Conservation (phyloP, 2,797 vertebrate species). For the Pseudopleuronectes americanus region DNA sequence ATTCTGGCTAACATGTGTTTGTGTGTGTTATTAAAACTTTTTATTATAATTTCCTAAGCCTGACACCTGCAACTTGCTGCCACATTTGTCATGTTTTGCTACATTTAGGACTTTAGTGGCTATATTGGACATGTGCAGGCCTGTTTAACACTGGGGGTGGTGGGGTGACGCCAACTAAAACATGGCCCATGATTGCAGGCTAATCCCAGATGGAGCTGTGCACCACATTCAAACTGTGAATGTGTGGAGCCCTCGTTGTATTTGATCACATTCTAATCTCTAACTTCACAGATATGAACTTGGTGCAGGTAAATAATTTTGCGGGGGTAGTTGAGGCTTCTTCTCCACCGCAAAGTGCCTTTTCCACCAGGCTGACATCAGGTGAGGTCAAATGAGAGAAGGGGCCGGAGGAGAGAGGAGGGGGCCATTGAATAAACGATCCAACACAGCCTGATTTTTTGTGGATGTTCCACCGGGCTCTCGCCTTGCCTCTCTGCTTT, state of each 20-base stretch:
- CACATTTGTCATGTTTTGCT: no score
- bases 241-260: background rate
- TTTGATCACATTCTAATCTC: background rate
- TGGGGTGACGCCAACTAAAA: background rate
- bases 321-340: background rate
- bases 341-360: no score
- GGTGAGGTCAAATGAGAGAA: constrained; percentile 45
- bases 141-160: background rate
- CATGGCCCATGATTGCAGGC: background rate
- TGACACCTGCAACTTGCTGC: no score
- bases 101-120: background rate
- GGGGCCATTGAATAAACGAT: constrained; percentile 54
- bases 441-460: constrained; percentile 9
- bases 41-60: no score
- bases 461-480: constrained; percentile 42
- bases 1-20: no score
- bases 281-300: no score
- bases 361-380: constrained; percentile 13
- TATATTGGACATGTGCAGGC: background rate
- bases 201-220: constrained; percentile 6
- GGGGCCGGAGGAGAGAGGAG: constrained; percentile 29
- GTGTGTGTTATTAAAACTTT: no score
- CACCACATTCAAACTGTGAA: background rate
- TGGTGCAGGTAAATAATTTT: background rate
- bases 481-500: constrained; percentile 7